phyloP scores from a whole-genome alignment of 2,888 invertebrate genomes.

The Mythimna albipuncta region DNA sequence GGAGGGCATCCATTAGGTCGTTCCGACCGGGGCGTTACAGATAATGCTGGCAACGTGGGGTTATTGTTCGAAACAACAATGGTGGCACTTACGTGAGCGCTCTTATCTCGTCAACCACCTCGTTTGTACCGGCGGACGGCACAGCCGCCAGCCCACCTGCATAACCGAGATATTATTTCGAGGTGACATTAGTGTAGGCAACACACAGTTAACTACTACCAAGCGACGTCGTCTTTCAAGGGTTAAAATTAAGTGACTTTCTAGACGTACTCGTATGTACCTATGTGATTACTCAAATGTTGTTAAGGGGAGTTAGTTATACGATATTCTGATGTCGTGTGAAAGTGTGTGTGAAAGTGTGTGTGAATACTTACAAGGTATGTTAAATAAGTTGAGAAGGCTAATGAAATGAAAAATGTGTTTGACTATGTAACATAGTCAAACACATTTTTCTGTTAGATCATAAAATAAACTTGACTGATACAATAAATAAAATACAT shows the following conservation, averaged over 20 bases:
- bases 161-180: conserved; percentile 73
- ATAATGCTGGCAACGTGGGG: conserved; percentile 80
- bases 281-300: conserved; percentile 47
- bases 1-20: conserved; percentile 81
- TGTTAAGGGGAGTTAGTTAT: conserved; percentile 32
- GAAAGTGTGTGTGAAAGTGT: conserved; percentile 20
- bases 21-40: conserved; percentile 76
- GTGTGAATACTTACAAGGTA: not conserved
- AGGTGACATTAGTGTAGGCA: conserved; percentile 67
- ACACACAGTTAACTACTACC: conserved; percentile 63
- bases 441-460: too few relatives aligned
- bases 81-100: conserved; percentile 78
- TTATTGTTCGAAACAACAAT: conserved; percentile 85
- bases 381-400: not conserved
- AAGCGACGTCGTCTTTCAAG: conserved; percentile 55
- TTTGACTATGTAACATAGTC: too few relatives aligned
- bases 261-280: conserved; percentile 22
- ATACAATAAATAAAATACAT: too few relatives aligned
- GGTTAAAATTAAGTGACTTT: conserved; percentile 56
- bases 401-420: too few relatives aligned
- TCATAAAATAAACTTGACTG: too few relatives aligned
- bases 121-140: conserved; percentile 78
- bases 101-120: conserved; percentile 84
- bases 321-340: conserved; percentile 36
- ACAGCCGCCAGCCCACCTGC: conserved; percentile 75